phyloP scores from a whole-genome alignment of 2,888 invertebrate species.

The Steinernema hermaphroditum region DNA sequence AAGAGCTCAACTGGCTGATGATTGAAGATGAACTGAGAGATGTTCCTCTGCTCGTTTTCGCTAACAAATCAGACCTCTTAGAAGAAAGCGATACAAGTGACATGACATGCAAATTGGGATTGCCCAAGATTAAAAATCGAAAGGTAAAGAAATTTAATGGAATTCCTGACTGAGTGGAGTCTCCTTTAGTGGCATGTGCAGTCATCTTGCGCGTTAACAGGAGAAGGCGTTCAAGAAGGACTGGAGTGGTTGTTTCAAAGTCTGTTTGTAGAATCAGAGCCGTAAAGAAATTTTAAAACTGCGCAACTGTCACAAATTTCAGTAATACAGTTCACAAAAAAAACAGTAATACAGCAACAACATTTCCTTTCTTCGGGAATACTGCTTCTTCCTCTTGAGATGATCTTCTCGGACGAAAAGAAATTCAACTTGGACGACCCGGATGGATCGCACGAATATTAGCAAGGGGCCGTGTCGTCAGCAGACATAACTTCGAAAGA shows the following conservation, averaged over 20 bases:
- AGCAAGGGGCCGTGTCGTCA: too few species aligned
- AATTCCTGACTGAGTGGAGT: background rate
- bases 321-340: too few species aligned
- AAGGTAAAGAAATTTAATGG: background rate
- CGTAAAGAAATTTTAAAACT: too few species aligned
- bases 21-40: background rate
- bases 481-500: too few species aligned
- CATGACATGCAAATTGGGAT: background rate
- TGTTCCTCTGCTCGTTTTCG: background rate
- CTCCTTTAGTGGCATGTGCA: background rate
- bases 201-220: background rate
- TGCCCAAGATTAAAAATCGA: background rate
- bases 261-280: too few species aligned
- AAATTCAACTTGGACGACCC: too few species aligned
- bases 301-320: too few species aligned
- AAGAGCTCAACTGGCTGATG: slow-evolving; percentile 73
- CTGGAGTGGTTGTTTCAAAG: background rate
- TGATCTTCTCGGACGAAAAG: too few species aligned
- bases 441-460: too few species aligned
- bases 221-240: background rate
- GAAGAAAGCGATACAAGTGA: background rate
- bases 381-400: too few species aligned
- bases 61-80: slow-evolving; percentile 6
- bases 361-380: too few species aligned
- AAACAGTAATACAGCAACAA: too few species aligned